Evolutionary conservation across 2,888 invertebrate species (phyloP).

Genomic region (Nysson spinosus): DNA sequence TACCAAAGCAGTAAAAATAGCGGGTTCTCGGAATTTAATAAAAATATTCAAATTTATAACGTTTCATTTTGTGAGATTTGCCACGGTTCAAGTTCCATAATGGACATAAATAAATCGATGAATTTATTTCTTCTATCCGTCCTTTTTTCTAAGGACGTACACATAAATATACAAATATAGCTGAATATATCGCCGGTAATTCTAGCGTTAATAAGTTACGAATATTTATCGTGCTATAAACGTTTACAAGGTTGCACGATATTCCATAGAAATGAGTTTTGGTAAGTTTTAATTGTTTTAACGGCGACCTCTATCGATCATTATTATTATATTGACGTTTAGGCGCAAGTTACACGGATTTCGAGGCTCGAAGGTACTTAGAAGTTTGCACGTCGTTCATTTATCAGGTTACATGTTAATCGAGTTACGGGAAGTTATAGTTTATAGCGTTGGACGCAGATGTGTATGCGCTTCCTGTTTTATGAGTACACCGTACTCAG

Average conservation of each 20-base stretch:
- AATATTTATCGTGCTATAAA: neutral
- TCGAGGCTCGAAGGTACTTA: conserved; percentile 38
- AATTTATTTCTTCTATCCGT: too few relatives aligned
- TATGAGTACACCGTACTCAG: neutral
- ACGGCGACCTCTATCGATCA: conserved; percentile 49
- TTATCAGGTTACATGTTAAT: conserved; percentile 63
- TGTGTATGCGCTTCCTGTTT: conserved; percentile 8
- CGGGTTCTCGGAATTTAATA: too few relatives aligned
- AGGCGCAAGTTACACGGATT: conserved; percentile 43
- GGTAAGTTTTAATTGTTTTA: conserved; percentile 12
- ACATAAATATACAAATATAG: too few relatives aligned
- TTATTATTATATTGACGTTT: conserved; percentile 49
- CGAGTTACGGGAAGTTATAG: conserved; percentile 48
- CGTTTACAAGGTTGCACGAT: neutral
- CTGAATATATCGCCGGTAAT: too few relatives aligned
- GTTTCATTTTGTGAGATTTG: too few relatives aligned
- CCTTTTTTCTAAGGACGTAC: too few relatives aligned
- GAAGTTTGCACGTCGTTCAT: conserved; percentile 56
- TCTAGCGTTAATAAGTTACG: too few relatives aligned
- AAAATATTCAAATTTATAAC: too few relatives aligned
- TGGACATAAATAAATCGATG: too few relatives aligned
- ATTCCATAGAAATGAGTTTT: neutral
- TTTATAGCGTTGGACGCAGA: conserved; percentile 31
- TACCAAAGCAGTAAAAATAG: too few relatives aligned
- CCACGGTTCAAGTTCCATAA: too few relatives aligned